phyloP scores from a whole-genome alignment of 2,113 vertebrate genomes.

The Prinia subflava region DNA sequence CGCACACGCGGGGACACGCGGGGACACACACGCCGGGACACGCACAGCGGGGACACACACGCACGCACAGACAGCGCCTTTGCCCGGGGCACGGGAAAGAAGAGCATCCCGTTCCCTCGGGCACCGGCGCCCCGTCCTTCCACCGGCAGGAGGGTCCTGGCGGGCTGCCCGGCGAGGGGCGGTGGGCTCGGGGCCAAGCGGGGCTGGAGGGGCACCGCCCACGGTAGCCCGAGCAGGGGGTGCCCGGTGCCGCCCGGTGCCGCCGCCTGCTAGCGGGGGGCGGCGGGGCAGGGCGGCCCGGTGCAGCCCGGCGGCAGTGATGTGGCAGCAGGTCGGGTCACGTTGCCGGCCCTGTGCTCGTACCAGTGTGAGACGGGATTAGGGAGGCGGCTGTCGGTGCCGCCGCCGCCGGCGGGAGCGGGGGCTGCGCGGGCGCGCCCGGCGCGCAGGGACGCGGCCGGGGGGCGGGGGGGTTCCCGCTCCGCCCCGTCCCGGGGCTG shows the following conservation, averaged over 20 bases:
- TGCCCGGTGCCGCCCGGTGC: neutral
- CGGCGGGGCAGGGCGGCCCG: neutral
- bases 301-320: slow-evolving; percentile 40
- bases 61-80: neutral
- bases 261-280: neutral
- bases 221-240: neutral
- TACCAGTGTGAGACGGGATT: slow-evolving; percentile 61
- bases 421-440: slow-evolving; percentile 6
- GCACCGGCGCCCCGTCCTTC: neutral
- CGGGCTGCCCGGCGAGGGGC: neutral
- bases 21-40: neutral
- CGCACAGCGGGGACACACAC: neutral
- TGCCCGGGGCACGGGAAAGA: neutral
- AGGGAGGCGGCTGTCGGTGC: slow-evolving; percentile 60
- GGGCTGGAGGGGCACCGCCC: neutral
- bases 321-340: slow-evolving; percentile 69
- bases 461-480: neutral
- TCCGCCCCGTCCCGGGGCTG: neutral
- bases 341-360: slow-evolving; percentile 75
- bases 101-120: neutral
- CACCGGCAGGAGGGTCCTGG: neutral
- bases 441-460: neutral
- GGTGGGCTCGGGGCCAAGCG: neutral
- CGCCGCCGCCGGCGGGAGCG: slow-evolving; percentile 42
- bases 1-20: neutral